phyloP scores from a whole-genome alignment of 2,113 vertebrate genomes.

The Columbina picui region DNA sequence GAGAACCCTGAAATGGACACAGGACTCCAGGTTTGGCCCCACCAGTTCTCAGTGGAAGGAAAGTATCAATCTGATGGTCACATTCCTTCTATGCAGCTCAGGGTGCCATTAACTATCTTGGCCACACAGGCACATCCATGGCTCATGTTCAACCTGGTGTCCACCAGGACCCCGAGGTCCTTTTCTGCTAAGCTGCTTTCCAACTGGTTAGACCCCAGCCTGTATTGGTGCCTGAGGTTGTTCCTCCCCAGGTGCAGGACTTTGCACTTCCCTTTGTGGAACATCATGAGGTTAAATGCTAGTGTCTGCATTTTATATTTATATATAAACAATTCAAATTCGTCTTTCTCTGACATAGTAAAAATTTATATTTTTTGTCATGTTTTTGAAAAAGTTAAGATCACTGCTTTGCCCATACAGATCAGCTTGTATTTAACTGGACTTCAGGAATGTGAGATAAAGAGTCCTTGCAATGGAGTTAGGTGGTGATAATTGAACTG shows the following conservation, averaged over 20 bases:
- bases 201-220: background rate
- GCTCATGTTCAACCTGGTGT: background rate
- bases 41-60: background rate
- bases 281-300: background rate
- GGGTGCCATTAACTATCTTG: background rate
- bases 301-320: background rate
- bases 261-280: background rate
- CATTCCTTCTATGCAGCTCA: background rate
- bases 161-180: background rate
- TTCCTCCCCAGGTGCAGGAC: background rate
- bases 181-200: background rate
- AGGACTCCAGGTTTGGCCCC: background rate
- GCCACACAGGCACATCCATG: background rate
- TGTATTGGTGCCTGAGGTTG: background rate
- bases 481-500: background rate
- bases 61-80: background rate
- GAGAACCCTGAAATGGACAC: background rate
- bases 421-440: background rate
- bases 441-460: background rate
- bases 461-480: background rate
- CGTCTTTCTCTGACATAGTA: background rate
- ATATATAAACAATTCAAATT: background rate
- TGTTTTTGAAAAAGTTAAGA: background rate
- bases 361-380: background rate
- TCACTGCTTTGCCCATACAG: background rate